Evolutionary conservation across 2,888 invertebrate genomes (phyloP), one percentile per base, ranked within the genome.

Genomic region (Aspidiotus rigidus): DNA sequence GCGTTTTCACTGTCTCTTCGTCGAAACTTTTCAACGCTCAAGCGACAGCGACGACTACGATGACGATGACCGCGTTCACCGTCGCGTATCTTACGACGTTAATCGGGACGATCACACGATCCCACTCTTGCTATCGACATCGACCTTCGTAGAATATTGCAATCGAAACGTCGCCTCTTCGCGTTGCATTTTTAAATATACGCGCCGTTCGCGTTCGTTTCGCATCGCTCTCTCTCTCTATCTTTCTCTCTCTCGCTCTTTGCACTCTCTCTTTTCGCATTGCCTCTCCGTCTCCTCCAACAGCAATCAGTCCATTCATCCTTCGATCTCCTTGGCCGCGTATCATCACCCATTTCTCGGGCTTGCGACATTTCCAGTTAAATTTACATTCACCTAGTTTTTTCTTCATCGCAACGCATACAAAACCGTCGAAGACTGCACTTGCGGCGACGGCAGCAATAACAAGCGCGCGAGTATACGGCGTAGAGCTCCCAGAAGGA

Each of bases 281-380:
- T 17, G 15, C 39, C 16, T 55, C 17, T 56, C 56, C 17, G 15
- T 40, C 16, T 13, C 53, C 10, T 28, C 64, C 56, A 54, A 28
- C 28, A 28, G 28, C 28, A 28, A 28, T 28, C 49, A 49, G n/a
- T n/a, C 49, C 56, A 55, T 59, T 56, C 64, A 64, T 64, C 64
- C 64, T 64, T 64, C 64, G 64, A 64, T 64, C 64, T 64, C 64
- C 64, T 64, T 64, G 64, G 64, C 64, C 64, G 64, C 64, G 53
- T 64, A 64, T 64, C 64, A 40, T 64, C 64, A 54, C 55, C 49
- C 49, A 53, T 64, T 54, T 49, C 49, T 49, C 49, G 49, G 28
- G 40, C 53, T 64, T 64, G 64, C 64, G 64, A 64, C 55, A 64
- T 40, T 64, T 54, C 54, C 40, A 41, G 49, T 64, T 40, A 54